Evolutionary conservation across 1,140 invertebrate genomes (phyloP), one percentile per base, ranked within the genome.

Genomic region (Scaptomyza pallida): DNA sequence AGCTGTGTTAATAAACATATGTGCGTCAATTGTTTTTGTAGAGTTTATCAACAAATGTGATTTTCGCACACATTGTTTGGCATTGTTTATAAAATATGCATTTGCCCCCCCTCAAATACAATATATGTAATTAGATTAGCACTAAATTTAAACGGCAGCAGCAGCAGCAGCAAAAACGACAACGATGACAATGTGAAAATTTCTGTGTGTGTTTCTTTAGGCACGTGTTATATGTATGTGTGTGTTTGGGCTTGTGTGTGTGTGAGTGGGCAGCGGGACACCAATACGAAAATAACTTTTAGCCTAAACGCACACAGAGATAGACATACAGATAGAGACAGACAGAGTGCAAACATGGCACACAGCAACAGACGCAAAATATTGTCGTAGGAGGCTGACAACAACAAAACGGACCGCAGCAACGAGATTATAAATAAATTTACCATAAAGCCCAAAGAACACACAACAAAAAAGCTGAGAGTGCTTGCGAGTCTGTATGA

Each of bases 391-490:
- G 68, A 72, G 68, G 61, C 50, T 55, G 35, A 41, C 50, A 55
- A 41, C 23, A 30, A 21, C 19, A 21, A 21, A 21, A 30, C 40
- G 47, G 23, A n/a, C 55, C 63, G 23, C 47, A 54, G 23, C 47
- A 54, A 51, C 40, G 52, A 59, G 80, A 81, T 85, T 85, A 85
- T 71, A 85, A 85, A 85, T 85, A 85, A 69, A 65, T 79, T 55
- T 68, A 80, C 69, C 54, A 50, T 35, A 51, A 60, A 57, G 45
- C 13, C n/a, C n/a, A 47, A 54, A 37, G 6, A 2, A 6, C 45
- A 44, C 23, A 52, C 17, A 33, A 35, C 30, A 62, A 41, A 19
- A 61, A 23, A n/a, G n/a, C 19, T 15, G 1, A 23, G 16, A 9
- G 6, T 21, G 17, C 8, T 13, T 9, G 1, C 0, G 33, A 37